Evolutionary conservation across 1,140 invertebrate species (phyloP).

Genomic region (Galleria mellonella): DNA sequence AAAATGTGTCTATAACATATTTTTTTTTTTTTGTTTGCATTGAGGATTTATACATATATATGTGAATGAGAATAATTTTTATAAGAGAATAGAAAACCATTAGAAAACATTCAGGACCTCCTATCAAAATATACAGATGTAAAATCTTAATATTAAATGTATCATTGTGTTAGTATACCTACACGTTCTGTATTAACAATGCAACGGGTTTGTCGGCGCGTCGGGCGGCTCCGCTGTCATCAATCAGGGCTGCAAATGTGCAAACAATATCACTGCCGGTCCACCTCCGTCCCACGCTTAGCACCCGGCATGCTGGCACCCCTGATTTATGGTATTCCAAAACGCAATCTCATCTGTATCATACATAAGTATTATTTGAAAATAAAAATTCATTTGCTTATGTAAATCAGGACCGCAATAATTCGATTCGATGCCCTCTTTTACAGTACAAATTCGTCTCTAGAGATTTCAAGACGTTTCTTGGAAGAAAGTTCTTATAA

Average conservation of each 20-base stretch:
- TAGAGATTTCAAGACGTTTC: no score
- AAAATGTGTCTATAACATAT: no score
- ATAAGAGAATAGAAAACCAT: no score
- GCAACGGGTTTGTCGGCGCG: constrained; percentile 4
- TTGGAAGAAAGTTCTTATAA: no score
- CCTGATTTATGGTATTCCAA: constrained; percentile 25
- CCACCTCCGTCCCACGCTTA: constrained; percentile 1
- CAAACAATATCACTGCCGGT: constrained; percentile 32
- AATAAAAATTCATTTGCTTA: constrained; percentile 1
- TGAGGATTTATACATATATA: no score
- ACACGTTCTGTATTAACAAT: constrained; percentile 19
- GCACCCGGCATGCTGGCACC: constrained; percentile 1
- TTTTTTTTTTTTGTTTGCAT: no score
- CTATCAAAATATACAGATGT: no score
- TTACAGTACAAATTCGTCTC: no score
- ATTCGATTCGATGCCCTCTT: not conserved
- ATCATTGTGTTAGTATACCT: constrained; percentile 2
- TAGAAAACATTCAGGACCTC: no score
- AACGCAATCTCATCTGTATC: constrained; percentile 23
- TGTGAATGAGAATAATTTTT: no score
- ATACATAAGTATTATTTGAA: constrained; percentile 8
- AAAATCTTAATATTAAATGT: no score
- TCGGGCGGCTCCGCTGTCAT: constrained; percentile 17
- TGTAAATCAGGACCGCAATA: not conserved
- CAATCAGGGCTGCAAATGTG: constrained; percentile 45